Conservation (phyloP, 2,797 vertebrate genomes). For the Acridotheres tristis region DNA sequence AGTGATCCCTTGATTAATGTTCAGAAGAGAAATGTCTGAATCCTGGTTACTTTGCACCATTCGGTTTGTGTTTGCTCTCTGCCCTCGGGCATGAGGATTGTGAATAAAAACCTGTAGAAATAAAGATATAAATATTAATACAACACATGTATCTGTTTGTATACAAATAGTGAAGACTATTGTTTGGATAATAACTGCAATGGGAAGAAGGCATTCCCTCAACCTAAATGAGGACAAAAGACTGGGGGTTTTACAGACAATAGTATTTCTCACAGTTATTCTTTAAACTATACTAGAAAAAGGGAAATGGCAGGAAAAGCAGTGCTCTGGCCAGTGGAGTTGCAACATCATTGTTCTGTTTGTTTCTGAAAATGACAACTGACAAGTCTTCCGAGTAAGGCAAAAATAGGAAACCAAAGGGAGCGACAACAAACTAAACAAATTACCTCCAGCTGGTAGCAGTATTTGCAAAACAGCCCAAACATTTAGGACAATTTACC, state of each 20-base stretch:
- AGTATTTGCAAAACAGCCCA: neutral
- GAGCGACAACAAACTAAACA: neutral
- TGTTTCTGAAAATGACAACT: neutral
- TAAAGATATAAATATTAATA: neutral
- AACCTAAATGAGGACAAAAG: neutral
- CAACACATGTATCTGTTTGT: neutral
- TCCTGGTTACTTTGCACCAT: slow-evolving; percentile 88
- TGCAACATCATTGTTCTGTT: neutral
- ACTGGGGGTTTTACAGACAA: neutral
- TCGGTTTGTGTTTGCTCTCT: slow-evolving; percentile 79
- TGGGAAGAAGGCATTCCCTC: neutral
- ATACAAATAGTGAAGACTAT: neutral
- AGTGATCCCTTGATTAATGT: slow-evolving; percentile 94
- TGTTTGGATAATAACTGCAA: rapidly evolving
- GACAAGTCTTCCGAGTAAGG: neutral
- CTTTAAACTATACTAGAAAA: neutral
- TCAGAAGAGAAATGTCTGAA: slow-evolving; percentile 91
- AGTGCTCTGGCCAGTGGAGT: neutral
- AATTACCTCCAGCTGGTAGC: neutral
- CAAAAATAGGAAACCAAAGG: neutral
- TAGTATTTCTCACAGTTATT: neutral
- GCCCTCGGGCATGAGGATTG: slow-evolving; percentile 88
- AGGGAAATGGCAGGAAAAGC: neutral
- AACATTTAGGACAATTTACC: neutral
- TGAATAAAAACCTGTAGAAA: slow-evolving; percentile 92